Percentiles rank a stretch among this genome's conserved stretches.
Evolutionary conservation across 2,797 vertebrate genomes (phyloP).

Genomic region (Rhincodon typus): DNA sequence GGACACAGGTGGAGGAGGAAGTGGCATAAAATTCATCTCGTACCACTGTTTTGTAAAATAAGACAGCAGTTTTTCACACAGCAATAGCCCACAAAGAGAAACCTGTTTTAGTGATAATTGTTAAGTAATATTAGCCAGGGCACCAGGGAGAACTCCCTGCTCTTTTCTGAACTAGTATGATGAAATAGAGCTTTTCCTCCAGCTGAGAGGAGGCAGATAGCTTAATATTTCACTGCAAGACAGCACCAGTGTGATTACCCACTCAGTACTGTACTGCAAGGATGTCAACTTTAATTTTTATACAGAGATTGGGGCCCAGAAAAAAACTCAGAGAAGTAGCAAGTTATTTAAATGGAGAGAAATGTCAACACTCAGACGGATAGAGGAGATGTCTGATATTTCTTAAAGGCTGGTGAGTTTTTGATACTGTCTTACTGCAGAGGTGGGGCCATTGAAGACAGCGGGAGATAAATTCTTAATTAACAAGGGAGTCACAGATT

Average conservation of each 20-base stretch:
- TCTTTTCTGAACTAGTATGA: background rate
- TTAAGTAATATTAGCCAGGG: background rate
- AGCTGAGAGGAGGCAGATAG: background rate
- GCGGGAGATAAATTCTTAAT: too few species aligned
- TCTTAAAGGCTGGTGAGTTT: too few species aligned
- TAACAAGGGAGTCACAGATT: too few species aligned
- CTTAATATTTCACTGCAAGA: background rate
- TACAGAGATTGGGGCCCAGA: too few species aligned
- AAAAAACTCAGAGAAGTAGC: too few species aligned
- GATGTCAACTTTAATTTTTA: background rate
- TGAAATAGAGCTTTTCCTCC: background rate
- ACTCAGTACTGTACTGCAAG: background rate
- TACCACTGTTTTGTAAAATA: background rate
- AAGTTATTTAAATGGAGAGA: too few species aligned
- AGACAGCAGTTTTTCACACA: background rate
- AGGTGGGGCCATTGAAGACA: too few species aligned
- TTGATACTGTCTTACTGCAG: too few species aligned
- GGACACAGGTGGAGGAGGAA: too few species aligned
- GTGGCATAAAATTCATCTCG: too few species aligned
- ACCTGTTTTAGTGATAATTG: background rate
- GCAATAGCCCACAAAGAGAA: background rate
- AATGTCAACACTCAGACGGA: too few species aligned
- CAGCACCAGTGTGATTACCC: background rate
- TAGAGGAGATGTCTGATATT: too few species aligned
- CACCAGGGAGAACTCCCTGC: background rate